Percentiles rank a stretch among this genome's conserved stretches.
These are phyloP conservation scores for Coregonus sp. DNA, from an alignment of 2,797 vertebrate genomes.

Conservation along the genomic window DNA sequence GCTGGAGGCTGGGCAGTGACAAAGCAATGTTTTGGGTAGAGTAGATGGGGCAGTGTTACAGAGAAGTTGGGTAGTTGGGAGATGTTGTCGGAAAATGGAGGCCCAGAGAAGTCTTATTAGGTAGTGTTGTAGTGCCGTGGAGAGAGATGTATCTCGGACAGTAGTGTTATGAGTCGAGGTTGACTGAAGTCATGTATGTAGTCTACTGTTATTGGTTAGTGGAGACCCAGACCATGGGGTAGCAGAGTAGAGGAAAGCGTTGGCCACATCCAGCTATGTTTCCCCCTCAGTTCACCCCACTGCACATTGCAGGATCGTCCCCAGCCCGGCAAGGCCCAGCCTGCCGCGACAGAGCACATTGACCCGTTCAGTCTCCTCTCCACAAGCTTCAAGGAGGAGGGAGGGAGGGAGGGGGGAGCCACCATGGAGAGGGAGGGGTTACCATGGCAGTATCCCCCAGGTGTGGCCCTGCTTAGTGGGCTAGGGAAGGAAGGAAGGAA, in stretches of 20 bases:
- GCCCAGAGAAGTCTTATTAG: no score
- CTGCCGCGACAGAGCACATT: conserved; percentile 50
- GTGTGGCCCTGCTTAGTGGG: conserved; percentile 62
- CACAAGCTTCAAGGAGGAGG: conserved; percentile 15
- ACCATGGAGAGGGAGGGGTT: no score
- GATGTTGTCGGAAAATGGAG: no score
- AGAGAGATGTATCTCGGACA: no score
- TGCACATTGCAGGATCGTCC: conserved; percentile 56
- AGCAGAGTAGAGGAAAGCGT: conserved; percentile 32
- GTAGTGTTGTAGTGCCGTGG: no score
- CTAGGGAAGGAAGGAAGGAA: not conserved
- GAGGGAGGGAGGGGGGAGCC: conserved; percentile 37
- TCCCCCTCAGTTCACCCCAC: conserved; percentile 62
- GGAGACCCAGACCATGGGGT: not conserved
- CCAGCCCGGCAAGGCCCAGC: no score
- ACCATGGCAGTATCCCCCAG: conserved; percentile 74
- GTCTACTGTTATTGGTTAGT: not conserved
- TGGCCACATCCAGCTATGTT: conserved; percentile 62
- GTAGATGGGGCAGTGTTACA: no score
- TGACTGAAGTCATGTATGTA: not conserved
- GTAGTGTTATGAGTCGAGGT: no score
- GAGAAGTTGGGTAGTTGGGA: no score
- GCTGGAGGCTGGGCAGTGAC: no score
- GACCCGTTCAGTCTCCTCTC: conserved; percentile 52
- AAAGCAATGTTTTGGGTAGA: no score